Base-by-base conservation (phyloP, 92 coral and sea anemone genomes). In the Paramuricea clavata region DNA sequence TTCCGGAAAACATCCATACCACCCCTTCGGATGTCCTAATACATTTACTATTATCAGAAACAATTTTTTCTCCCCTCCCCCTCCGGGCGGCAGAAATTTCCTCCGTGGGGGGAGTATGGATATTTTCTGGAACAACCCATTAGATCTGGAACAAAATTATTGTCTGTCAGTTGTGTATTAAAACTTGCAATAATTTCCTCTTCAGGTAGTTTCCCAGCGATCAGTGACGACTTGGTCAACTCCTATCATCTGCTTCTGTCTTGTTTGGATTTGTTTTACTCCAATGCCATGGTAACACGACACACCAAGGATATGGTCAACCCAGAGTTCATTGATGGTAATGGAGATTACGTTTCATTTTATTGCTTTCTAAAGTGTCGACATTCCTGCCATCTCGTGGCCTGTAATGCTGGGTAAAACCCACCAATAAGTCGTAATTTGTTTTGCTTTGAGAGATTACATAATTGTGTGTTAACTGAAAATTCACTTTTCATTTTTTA, bases 221-320 rank as follows among this genome's bases (percentile, higher is more conserved):
- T 95, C 65, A 95, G 98, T 74, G 98, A 95, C 9, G 98, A 95
- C 86, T 86, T 95, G 71, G 98, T 95, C 54, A 95, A 95, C 74
- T 95, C 98, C 0, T 95, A 95, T 64, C 98, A 95, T 57, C 85
- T 95, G 39, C 93, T 95, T 19, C 81, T 95, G 0, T 95, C 95
- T 30, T 95, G 98, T 57, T 62, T 95, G 74, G 98, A 95, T 68
- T 60, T 94, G 64, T 50, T 95, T 6, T 94, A 89, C 77, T 80
- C 96, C 12, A 95, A 95, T 76, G 98, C 98, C 15, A 85, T 93
- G 35, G 65, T 79, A 43, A 92, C 98, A 12, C 89, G 88, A 81
- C 94, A 95, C 76, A 87, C 93, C 13, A 95, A 82, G 42, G 94
- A 94, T 39, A 89, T 95, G 57, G 72, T 95, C 27, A 94, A 92